Percentiles rank a stretch among this genome's conserved stretches.
These are phyloP conservation scores for Orthonychiurus folsomi DNA, from an alignment of 2,888 invertebrate species.

Conservation along the genomic window DNA sequence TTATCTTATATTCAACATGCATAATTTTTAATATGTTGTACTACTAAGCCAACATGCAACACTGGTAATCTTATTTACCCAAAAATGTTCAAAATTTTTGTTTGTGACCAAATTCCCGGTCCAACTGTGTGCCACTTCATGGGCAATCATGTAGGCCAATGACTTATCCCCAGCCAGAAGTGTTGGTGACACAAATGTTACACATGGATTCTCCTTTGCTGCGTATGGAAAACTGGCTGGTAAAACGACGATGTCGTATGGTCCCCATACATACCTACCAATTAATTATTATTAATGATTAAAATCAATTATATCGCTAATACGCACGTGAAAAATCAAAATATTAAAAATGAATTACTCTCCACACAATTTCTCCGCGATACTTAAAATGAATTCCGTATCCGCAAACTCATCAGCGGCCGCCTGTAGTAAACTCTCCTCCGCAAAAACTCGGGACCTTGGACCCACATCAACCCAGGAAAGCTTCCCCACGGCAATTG, in stretches of 20 bases:
- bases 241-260: constrained; percentile 79
- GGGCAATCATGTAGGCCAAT: constrained; percentile 79
- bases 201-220: constrained; percentile 95
- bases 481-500: constrained; percentile 76
- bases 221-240: constrained; percentile 92
- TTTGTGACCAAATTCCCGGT: constrained; percentile 92
- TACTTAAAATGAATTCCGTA: constrained; percentile 69
- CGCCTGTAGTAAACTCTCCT: constrained; percentile 69
- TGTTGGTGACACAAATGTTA: constrained; percentile 91
- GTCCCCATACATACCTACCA: constrained; percentile 73
- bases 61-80: no score
- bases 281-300: no score
- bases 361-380: constrained; percentile 56
- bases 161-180: constrained; percentile 84
- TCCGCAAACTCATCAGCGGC: constrained; percentile 83
- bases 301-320: no score
- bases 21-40: no score
- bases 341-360: no score
- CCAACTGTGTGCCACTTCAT: constrained; percentile 94
- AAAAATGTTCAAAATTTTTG: constrained; percentile 87
- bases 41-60: no score
- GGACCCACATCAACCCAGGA: constrained; percentile 67
- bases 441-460: constrained; percentile 80
- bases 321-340: no score
- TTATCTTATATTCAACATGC: no score